Conservation (phyloP, 2,797 vertebrate genomes). For the Hippopotamyrus pictus region DNA sequence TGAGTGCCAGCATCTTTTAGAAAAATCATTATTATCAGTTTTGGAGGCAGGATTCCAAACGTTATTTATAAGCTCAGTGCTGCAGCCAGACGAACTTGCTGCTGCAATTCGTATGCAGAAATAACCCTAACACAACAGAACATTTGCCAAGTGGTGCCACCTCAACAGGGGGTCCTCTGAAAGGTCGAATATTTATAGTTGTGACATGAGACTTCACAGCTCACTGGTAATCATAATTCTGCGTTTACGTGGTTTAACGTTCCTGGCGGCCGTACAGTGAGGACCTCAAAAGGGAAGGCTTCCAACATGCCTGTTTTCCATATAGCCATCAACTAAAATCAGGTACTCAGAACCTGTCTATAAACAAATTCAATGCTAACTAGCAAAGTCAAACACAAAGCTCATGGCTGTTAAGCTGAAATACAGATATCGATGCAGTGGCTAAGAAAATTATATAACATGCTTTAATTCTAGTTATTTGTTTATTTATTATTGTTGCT, state of each 20-base stretch:
- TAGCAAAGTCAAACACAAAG: neutral
- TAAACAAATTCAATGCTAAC: neutral
- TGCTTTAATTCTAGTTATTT: neutral
- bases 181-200: slow-evolving; percentile 46
- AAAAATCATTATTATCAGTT: slow-evolving; percentile 1
- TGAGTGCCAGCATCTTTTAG: neutral
- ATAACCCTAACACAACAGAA: slow-evolving; percentile 28
- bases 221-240: slow-evolving; percentile 36
- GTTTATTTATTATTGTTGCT: neutral
- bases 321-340: slow-evolving; percentile 30
- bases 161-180: slow-evolving; percentile 38
- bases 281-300: slow-evolving; percentile 6
- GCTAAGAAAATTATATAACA: neutral
- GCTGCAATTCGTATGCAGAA: slow-evolving; percentile 37
- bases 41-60: slow-evolving; percentile 4
- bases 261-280: slow-evolving; percentile 20
- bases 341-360: slow-evolving; percentile 15
- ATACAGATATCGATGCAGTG: neutral
- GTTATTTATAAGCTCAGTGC: slow-evolving; percentile 34
- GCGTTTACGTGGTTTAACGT: slow-evolving; percentile 20
- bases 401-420: neutral
- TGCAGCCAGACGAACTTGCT: slow-evolving; percentile 32
- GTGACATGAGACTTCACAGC: slow-evolving; percentile 46
- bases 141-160: slow-evolving; percentile 41
- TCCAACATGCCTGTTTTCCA: slow-evolving; percentile 29